Percentiles rank a stretch among this genome's conserved stretches.
phyloP scores from a whole-genome alignment of 2,888 invertebrate species.

The Xestia ashworthii region DNA sequence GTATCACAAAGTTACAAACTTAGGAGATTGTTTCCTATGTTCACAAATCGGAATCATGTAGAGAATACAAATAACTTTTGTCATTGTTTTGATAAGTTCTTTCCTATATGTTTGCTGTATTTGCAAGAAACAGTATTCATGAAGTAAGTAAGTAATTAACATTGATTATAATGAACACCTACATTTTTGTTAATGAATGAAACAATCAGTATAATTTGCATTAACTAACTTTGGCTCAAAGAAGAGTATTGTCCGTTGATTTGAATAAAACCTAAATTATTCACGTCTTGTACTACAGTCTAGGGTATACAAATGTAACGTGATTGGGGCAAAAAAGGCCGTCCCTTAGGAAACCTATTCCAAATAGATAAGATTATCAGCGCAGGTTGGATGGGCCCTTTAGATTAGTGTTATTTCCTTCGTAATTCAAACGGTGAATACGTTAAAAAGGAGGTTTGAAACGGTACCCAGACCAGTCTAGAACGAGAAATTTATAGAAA shows the following conservation, averaged over 20 bases:
- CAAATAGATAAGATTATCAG: slow-evolving; percentile 35
- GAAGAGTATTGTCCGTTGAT: slow-evolving; percentile 27
- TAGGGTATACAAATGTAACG: neutral
- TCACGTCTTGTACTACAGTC: neutral
- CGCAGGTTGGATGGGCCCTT: neutral
- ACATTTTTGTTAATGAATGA: slow-evolving; percentile 20
- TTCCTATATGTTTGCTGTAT: neutral
- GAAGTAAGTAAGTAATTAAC: slow-evolving; percentile 1
- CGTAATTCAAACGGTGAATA: neutral
- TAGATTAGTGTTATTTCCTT: slow-evolving; percentile 8
- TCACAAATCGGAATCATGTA: slow-evolving; percentile 40
- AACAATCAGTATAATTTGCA: slow-evolving; percentile 32
- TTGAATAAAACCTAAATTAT: slow-evolving; percentile 37
- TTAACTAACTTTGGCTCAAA: slow-evolving; percentile 18
- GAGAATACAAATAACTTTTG: slow-evolving; percentile 39
- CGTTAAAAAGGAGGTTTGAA: neutral
- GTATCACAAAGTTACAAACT: slow-evolving; percentile 53
- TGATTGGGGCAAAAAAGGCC: neutral
- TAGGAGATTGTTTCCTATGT: slow-evolving; percentile 43
- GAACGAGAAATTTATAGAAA: neutral
- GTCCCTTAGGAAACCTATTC: slow-evolving; percentile 5
- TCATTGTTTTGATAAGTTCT: slow-evolving; percentile 29
- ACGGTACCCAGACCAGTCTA: neutral
- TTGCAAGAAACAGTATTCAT: neutral
- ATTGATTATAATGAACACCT: neutral